Conservation (phyloP, 35 echinoderm and acorn worm species). For the Apostichopus californicus region DNA sequence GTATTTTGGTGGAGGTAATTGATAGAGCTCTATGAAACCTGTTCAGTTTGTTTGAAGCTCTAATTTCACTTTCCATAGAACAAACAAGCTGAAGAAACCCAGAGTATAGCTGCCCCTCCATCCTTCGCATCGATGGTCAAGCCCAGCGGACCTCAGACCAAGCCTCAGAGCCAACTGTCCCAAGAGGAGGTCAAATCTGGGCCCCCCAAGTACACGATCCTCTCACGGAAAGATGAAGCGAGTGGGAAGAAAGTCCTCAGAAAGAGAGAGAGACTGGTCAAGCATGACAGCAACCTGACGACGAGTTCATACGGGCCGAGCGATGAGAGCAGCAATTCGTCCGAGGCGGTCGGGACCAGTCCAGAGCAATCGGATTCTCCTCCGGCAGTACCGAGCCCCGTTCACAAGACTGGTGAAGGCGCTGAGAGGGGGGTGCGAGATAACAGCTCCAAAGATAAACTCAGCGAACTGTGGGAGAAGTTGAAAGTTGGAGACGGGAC, state of each 20-base stretch:
- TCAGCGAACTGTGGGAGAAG: constrained; percentile 37
- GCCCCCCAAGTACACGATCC: constrained; percentile 21
- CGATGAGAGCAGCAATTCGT: constrained; percentile 45
- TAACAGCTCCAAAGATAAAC: neutral
- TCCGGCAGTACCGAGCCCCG: neutral
- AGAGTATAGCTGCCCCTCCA: constrained; percentile 17
- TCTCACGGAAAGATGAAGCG: neutral
- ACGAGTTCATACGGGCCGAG: neutral
- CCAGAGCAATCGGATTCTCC: constrained; percentile 28
- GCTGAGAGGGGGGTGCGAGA: neutral
- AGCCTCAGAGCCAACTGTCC: neutral
- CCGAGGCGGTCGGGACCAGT: neutral
- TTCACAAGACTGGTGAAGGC: too few relatives aligned
- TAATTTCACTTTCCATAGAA: neutral
- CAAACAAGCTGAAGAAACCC: neutral
- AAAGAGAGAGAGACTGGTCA: constrained; percentile 28
- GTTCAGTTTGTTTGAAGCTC: neutral
- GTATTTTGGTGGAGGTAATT: neutral
- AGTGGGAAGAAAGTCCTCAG: constrained; percentile 25
- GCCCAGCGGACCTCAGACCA: constrained; percentile 13
- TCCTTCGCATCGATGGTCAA: constrained; percentile 24
- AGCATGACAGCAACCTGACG: neutral
- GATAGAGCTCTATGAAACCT: neutral
- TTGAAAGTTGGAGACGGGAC: constrained; percentile 8
- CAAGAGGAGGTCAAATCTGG: constrained; percentile 34